A percentile compares a stretch with the other conserved stretches of the same genome.
Evolutionary conservation across 2,888 invertebrate genomes (phyloP).

Genomic region (Boloria euphrosyne): DNA sequence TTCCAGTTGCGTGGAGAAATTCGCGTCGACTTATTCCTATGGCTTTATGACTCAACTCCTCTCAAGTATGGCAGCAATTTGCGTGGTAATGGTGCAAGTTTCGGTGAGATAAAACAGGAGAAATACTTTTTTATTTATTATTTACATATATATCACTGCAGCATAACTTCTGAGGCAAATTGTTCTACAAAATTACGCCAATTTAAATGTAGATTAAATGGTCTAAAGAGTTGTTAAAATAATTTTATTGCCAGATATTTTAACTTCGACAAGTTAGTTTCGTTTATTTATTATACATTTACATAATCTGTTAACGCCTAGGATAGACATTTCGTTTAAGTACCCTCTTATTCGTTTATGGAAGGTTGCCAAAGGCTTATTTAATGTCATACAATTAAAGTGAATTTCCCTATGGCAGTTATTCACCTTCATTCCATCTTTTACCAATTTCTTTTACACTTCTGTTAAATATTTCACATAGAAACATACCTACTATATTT

Average conservation of each 20-base stretch:
- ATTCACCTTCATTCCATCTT: no score
- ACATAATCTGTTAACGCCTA: background rate
- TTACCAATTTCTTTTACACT: no score
- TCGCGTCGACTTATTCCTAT: slow-evolving; percentile 69
- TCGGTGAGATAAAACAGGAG: slow-evolving; percentile 59
- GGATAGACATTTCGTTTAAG: background rate
- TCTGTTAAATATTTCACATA: no score
- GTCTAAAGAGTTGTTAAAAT: slow-evolving; percentile 1
- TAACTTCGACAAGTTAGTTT: background rate
- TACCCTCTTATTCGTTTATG: background rate
- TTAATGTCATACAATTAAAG: background rate
- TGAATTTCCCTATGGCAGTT: background rate
- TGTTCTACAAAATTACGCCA: background rate
- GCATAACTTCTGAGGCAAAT: slow-evolving; percentile 6
- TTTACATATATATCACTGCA: slow-evolving; percentile 27
- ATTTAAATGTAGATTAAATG: slow-evolving; percentile 12
- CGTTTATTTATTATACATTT: background rate
- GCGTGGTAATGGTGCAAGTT: slow-evolving; percentile 79
- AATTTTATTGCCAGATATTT: background rate
- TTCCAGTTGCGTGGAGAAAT: slow-evolving; percentile 73
- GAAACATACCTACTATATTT: no score
- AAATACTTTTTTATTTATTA: slow-evolving; percentile 32
- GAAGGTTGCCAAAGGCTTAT: background rate
- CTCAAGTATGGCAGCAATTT: slow-evolving; percentile 76
- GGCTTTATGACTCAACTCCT: slow-evolving; percentile 78